Conservation (phyloP, 2,888 invertebrate genomes). For the Drosophila mimetica region DNA sequence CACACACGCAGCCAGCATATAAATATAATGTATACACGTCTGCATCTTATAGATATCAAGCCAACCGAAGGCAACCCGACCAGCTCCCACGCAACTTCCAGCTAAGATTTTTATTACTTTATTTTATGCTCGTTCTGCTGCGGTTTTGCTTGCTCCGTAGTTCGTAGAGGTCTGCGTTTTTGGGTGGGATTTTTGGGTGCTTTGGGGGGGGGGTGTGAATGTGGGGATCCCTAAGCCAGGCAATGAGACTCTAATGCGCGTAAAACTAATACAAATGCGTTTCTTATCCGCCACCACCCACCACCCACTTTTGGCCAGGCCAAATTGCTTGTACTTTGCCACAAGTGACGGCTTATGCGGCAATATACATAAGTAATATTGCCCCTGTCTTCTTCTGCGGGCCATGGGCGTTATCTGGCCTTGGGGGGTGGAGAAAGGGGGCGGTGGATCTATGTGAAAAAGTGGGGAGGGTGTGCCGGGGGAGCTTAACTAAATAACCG, state of each 20-base stretch:
- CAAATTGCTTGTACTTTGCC: slow-evolving; percentile 76
- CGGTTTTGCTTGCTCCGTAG: slow-evolving; percentile 41
- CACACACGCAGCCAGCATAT: slow-evolving; percentile 40
- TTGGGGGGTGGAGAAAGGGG: slow-evolving; percentile 8
- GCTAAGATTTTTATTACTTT: slow-evolving; percentile 77
- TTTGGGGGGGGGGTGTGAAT: slow-evolving; percentile 8
- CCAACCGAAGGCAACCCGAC: slow-evolving; percentile 50
- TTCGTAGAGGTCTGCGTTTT: slow-evolving; percentile 28
- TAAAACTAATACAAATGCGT: slow-evolving; percentile 78
- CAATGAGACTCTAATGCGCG: slow-evolving; percentile 79
- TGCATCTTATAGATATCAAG: slow-evolving; percentile 68
- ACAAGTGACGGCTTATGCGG: slow-evolving; percentile 78
- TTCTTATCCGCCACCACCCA: slow-evolving; percentile 66
- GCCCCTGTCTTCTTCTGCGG: slow-evolving; percentile 52
- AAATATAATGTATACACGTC: slow-evolving; percentile 65
- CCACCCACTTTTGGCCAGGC: slow-evolving; percentile 3
- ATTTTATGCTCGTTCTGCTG: slow-evolving; percentile 69
- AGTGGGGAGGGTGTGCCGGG: slow-evolving; percentile 25
- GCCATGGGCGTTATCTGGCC: slow-evolving; percentile 26
- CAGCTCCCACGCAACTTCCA: slow-evolving; percentile 14
- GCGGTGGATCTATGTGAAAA: slow-evolving; percentile 7
- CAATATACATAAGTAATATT: slow-evolving; percentile 78
- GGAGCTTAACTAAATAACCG: slow-evolving; percentile 76
- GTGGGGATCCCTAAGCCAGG: slow-evolving; percentile 65
- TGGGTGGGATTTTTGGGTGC: background rate